Evolutionary conservation across 2,797 vertebrate species (phyloP), one percentile per base, ranked within the genome.

Genomic region (Myotis planiceps): DNA sequence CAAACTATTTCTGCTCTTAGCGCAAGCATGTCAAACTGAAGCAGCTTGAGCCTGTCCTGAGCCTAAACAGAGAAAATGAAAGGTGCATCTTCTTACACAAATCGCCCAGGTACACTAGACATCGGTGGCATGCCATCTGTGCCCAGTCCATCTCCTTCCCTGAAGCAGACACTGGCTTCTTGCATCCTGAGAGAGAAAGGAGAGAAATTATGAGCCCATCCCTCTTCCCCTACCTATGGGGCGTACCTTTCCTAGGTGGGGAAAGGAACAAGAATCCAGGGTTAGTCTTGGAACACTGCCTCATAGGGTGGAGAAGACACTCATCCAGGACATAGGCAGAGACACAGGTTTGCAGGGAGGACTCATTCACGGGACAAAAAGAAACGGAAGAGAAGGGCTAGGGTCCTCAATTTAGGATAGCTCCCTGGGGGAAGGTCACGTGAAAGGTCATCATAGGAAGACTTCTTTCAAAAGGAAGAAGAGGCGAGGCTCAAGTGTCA

Each of bases 81-180:
- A 95, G 55, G 25, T 79, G 15, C 10, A 9, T 55, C 47, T 27
- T 93, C 98, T 99, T 99, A 99, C 99, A 99, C 5, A 99, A 98
- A 98, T 99, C 99, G 94, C 99, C 99, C 90, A 99, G 99, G 97
- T 99, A 99, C 82, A 99, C 99, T 92, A 99, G 99, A 95, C 99
- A 99, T 55, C 99, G 98, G 98, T 99, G 99, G 96, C 99, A 99
- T 0, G 99, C 99, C 99, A 99, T 99, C 98, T 99, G 99, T 0
- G 99, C 99, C 99, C 99, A 99, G 60, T 99, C 99, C 99, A 99
- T 99, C 98, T 99, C 99, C 98, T 99, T 99, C 92, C 99, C 99
- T 0, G 99, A 99, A 0, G 99, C 99, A 47, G 99, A 99, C 79
- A 99, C 99, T 0, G 99, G 99, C 95, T 99, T 99, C 99, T 99